Evolutionary conservation across 2,888 invertebrate genomes (phyloP), one percentile per base, ranked within the genome.

Genomic region (Diplolepis rosae): DNA sequence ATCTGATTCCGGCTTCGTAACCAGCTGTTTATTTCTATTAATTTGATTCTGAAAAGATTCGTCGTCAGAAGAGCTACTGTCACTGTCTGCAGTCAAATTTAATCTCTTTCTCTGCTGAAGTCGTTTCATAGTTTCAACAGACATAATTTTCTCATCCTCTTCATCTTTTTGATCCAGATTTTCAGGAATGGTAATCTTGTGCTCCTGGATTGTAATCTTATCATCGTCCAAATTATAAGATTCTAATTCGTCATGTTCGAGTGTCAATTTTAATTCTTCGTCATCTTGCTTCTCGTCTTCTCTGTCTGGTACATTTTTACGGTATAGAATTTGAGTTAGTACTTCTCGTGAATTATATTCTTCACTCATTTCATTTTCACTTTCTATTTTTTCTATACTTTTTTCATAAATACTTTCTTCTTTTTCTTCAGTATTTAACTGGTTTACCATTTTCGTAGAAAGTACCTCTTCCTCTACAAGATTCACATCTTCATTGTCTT

Each of bases 181-280:
- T 27, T 67, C 32, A 27, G 54, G 48, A 15, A 65, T 9, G 9
- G n/a, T 15, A 51, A 66, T 50, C 67, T 70, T 72, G 39, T 72
- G 61, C 13, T 70, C 65, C 42, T 69, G 32, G 35, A 69, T 69
- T 32, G 69, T 32, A 42, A 69, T 42, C 15, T 42, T 67, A 51
- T 68, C 18, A 67, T 61, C 24, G 30, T 69, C 22, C 22, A 48
- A 68, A 48, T 65, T 45, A 39, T 2, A 1, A 52, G 28, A 11
- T 18, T n/a, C 42, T n/a, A n/a, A n/a, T 68, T 18, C 35, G n/a
- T 68, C 24, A 4, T 50, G 28, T 54, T 48, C 35, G 4, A 61
- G 35, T n/a, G 56, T 35, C 11, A 61, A n/a, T 39, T 7, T 35
- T 13, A 61, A n/a, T 39, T 61, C 56, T 13, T 35, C 32, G 0